Base-by-base conservation (phyloP, 2,888 invertebrate species). In the Thymelicus lineola region DNA sequence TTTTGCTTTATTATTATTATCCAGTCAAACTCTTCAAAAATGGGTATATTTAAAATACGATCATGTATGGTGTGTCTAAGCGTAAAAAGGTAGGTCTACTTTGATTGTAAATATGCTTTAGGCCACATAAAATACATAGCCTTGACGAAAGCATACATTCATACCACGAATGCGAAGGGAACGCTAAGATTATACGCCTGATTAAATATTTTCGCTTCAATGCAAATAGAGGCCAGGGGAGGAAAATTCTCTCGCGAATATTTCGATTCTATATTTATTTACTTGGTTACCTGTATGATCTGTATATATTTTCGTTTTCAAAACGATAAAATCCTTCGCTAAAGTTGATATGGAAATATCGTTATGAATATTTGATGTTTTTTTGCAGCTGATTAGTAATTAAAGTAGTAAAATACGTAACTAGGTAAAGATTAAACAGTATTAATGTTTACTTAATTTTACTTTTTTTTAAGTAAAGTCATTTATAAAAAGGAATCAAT, bases 191-290 rank as follows among this genome's bases (percentile, higher is more conserved):
- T 90, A 91, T 87, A 88, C 90, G 91, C 89, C 86, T 91, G 91
- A 92, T 92, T 91, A 91, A 91, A 91, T 90, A 90, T 91, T 92
- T 92, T 91, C 91, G 88, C 91, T 91, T 86, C 86, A 88, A 86
- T 87, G 90, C 91, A 91, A 91, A 90, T 89, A 90, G 86, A 89
- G 86, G 87, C 81, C 85, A 80, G 76, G 80, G 85, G 82, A 84
- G 85, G 75, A 86, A 83, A 83, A 79, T 77, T 82, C 81, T 75
- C 74, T 73, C 72, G 81, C 77, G 83, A 86, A 77, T 78, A 77
- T 76, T 76, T 75, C 72, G 71, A 74, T 73, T 76, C 71, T 73
- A 73, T 74, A 72, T 74, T 71, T 75, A 74, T 72, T 76, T 80
- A 72, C 75, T 75, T 67, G 75, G 76, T 79, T 71, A 60, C 67